phyloP scores from a whole-genome alignment of 2,888 invertebrate species.

The Rhodophaea formosa region DNA sequence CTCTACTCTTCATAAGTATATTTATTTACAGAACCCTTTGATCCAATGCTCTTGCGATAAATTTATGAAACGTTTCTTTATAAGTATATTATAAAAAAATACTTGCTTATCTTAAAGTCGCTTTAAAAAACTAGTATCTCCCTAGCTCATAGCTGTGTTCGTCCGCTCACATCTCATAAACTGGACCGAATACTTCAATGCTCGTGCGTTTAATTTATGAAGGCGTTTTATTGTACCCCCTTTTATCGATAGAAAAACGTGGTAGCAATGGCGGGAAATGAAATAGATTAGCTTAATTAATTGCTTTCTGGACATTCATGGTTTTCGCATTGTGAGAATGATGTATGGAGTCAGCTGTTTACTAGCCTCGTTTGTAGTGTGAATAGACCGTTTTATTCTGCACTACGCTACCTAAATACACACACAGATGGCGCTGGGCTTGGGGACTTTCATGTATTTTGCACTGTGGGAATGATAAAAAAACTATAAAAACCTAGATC shows the following conservation, averaged over 20 bases:
- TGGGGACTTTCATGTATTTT: too few species aligned
- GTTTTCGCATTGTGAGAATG: slow-evolving; percentile 37
- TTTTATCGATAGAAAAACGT: slow-evolving; percentile 33
- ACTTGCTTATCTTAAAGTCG: too few species aligned
- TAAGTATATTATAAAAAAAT: too few species aligned
- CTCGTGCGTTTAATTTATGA: slow-evolving; percentile 41
- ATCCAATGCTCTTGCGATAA: too few species aligned
- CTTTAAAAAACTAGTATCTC: too few species aligned
- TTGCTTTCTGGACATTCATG: slow-evolving; percentile 45
- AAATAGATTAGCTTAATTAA: slow-evolving; percentile 50
- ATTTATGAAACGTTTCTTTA: too few species aligned
- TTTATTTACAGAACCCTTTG: too few species aligned
- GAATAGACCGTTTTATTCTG: slow-evolving; percentile 7
- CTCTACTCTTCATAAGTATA: too few species aligned
- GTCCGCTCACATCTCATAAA: slow-evolving; percentile 2
- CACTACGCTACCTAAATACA: not conserved
- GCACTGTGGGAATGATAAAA: too few species aligned
- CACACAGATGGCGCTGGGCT: too few species aligned
- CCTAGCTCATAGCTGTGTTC: too few species aligned
- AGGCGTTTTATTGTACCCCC: slow-evolving; percentile 44
- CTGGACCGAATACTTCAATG: slow-evolving; percentile 5
- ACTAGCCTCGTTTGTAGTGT: slow-evolving; percentile 24
- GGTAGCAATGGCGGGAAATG: slow-evolving; percentile 30
- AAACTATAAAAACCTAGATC: too few species aligned
- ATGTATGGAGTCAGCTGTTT: slow-evolving; percentile 58